Conservation (phyloP, 2,797 vertebrate genomes). For the Amblyraja radiata region DNA sequence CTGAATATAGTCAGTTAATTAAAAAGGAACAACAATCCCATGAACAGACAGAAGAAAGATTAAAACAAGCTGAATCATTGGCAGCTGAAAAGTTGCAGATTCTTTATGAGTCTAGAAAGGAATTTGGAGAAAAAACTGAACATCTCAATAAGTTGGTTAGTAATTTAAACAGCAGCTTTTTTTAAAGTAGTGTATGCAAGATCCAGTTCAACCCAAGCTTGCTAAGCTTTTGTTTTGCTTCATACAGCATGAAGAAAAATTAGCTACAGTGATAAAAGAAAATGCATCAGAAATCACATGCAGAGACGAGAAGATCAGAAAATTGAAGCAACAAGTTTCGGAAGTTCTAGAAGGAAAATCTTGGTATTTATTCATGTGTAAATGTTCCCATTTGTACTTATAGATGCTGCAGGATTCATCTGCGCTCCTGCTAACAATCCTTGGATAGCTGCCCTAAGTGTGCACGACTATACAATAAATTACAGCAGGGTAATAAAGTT, state of each 20-base stretch:
- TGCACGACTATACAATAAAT: not conserved
- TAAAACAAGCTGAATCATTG: constrained; percentile 40
- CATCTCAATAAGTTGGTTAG: constrained; percentile 43
- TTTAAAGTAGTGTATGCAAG: not conserved
- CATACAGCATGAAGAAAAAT: constrained; percentile 42
- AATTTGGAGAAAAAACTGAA: constrained; percentile 42
- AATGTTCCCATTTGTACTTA: not conserved
- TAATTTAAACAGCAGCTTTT: not conserved
- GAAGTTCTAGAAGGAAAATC: constrained; percentile 45
- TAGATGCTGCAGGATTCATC: not conserved
- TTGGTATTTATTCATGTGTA: constrained; percentile 40
- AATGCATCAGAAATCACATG: constrained; percentile 41
- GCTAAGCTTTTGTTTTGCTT: constrained; percentile 31
- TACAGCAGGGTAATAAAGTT: not conserved
- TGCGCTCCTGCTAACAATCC: not conserved
- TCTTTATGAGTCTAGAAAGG: constrained; percentile 38
- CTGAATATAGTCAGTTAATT: not conserved
- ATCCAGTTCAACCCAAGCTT: not conserved
- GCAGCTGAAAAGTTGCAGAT: constrained; percentile 40
- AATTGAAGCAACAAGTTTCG: constrained; percentile 46
- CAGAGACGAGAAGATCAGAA: constrained; percentile 45
- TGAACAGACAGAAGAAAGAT: constrained; percentile 36
- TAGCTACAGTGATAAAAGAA: constrained; percentile 41
- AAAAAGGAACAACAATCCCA: constrained; percentile 30
- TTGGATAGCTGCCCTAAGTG: not conserved